phyloP scores from a whole-genome alignment of 2,113 vertebrate species.

The Grantiella picta region DNA sequence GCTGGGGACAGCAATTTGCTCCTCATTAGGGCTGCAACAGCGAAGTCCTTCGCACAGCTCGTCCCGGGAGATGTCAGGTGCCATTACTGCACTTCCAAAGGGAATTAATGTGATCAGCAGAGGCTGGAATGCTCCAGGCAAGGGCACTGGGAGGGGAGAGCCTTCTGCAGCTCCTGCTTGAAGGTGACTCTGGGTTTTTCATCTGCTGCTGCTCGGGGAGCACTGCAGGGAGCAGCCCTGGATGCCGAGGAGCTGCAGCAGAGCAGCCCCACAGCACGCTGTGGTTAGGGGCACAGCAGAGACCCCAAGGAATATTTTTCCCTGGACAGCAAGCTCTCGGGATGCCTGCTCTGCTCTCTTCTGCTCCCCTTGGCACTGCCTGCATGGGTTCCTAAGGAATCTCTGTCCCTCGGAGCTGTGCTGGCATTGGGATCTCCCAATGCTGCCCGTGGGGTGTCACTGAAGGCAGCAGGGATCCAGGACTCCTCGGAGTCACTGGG shows the following conservation, averaged over 20 bases:
- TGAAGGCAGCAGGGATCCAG: neutral
- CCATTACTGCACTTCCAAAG: neutral
- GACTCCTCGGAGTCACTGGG: neutral
- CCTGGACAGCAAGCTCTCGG: neutral
- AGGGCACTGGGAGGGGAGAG: neutral
- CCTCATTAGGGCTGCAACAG: neutral
- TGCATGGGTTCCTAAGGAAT: neutral
- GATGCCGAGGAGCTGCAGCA: neutral
- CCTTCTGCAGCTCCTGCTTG: neutral
- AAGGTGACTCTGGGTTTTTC: neutral
- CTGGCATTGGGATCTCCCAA: neutral
- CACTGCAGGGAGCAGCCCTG: neutral
- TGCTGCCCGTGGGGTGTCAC: no score
- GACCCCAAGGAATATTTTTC: neutral
- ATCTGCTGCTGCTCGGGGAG: neutral
- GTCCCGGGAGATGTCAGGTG: neutral
- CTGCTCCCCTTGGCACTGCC: accelerated
- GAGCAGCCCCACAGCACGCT: neutral
- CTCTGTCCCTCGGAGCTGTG: accelerated
- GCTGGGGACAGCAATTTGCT: neutral
- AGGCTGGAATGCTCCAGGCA: neutral
- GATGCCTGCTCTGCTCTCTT: neutral
- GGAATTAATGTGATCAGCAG: neutral
- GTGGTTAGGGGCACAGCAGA: neutral
- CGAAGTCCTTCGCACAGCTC: neutral